A percentile compares a stretch with the other conserved stretches of the same genome.
Conservation (phyloP, 2,113 vertebrate species). For the Rhinolophus sinicus region DNA sequence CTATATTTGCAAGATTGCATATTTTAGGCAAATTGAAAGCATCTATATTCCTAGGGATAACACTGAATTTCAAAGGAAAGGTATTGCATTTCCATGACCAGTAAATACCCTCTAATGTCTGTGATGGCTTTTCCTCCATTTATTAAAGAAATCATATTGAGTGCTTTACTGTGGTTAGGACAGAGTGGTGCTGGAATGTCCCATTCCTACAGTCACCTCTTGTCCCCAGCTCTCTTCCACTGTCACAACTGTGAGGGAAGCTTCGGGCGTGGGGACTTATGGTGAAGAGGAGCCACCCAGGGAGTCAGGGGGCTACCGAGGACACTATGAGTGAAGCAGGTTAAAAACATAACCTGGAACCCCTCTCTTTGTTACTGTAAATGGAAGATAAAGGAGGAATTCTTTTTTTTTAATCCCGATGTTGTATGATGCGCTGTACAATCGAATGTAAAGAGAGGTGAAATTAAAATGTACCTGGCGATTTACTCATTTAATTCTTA, state of each 20-base stretch:
- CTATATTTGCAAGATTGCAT: background rate
- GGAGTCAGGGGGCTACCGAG: background rate
- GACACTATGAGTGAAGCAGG: background rate
- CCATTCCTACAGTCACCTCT: background rate
- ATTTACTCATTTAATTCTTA: conserved; percentile 24
- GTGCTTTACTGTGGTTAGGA: background rate
- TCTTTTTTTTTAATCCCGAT: background rate
- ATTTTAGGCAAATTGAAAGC: background rate
- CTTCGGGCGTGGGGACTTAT: background rate
- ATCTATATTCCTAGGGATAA: background rate
- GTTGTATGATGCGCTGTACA: background rate
- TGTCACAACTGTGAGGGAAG: background rate
- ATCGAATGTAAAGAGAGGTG: background rate
- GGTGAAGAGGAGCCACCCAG: background rate
- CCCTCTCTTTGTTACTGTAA: background rate
- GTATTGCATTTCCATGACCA: background rate
- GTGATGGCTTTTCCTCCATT: background rate
- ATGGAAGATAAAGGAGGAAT: background rate
- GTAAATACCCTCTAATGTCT: background rate
- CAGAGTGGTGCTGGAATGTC: background rate
- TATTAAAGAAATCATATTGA: background rate
- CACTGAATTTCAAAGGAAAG: background rate
- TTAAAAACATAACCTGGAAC: background rate
- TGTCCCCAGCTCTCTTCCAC: background rate
- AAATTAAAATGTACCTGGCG: background rate